Evolutionary conservation across 2,888 invertebrate genomes (phyloP).

Genomic region (Caenorhabditis japonica): DNA sequence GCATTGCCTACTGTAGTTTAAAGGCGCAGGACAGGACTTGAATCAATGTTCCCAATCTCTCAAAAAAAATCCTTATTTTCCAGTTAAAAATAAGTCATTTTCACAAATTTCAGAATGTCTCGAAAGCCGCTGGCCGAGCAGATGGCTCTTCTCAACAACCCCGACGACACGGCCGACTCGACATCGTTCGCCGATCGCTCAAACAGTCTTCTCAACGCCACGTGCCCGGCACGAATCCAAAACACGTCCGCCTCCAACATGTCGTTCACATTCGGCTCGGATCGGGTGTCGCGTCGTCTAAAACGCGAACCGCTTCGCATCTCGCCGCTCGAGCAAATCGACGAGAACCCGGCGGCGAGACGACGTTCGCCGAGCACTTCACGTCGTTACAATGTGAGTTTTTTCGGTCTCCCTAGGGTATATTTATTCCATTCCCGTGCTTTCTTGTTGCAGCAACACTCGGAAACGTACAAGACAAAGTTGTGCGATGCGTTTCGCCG

Average conservation of each 20-base stretch:
- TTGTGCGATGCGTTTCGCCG: slow-evolving; percentile 59
- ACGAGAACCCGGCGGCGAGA: slow-evolving; percentile 8
- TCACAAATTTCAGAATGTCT: slow-evolving; percentile 24
- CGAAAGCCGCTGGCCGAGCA: slow-evolving; percentile 27
- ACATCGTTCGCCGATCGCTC: slow-evolving; percentile 27
- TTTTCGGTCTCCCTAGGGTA: neutral
- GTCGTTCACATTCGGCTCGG: slow-evolving; percentile 2
- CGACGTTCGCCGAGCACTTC: too few relatives aligned
- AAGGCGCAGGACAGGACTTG: too few relatives aligned
- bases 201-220: slow-evolving; percentile 32
- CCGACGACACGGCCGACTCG: slow-evolving; percentile 21
- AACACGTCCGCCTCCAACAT: slow-evolving; percentile 1
- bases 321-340: slow-evolving; percentile 29
- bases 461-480: slow-evolving; percentile 62
- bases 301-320: slow-evolving; percentile 27
- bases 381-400: neutral
- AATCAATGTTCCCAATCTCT: too few relatives aligned
- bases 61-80: too few relatives aligned
- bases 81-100: too few relatives aligned
- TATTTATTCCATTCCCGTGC: neutral
- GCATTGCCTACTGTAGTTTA: too few relatives aligned
- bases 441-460: slow-evolving; percentile 15
- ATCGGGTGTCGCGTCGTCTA: slow-evolving; percentile 2
- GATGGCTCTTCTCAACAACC: slow-evolving; percentile 30
- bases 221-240: slow-evolving; percentile 40